These are phyloP conservation scores for Hippasteria phrygiana DNA, from an alignment of 53 echinoderm and acorn worm genomes.

Conservation along the genomic window DNA sequence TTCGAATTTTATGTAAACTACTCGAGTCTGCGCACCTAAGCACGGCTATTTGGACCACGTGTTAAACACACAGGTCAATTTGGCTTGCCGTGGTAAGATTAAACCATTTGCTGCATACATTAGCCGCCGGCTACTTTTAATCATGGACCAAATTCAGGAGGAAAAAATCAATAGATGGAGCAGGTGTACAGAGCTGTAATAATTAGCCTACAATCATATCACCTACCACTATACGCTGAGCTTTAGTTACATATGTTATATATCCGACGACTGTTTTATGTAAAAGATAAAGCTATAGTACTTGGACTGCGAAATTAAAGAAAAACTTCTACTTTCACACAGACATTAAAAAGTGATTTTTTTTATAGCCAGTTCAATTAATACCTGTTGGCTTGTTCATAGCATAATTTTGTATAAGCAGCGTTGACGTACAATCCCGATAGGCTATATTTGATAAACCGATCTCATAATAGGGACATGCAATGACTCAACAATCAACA, in stretches of 20 bases:
- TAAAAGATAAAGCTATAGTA: background rate
- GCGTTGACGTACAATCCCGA: background rate
- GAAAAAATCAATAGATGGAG: constrained; percentile 52
- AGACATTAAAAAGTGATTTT: background rate
- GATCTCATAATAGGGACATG: too few species aligned
- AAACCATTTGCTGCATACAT: background rate
- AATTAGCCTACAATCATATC: constrained; percentile 62
- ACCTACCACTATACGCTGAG: constrained; percentile 12
- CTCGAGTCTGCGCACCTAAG: too few species aligned
- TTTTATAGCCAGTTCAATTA: background rate
- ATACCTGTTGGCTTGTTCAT: background rate
- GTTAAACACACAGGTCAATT: too few species aligned
- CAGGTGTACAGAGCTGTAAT: constrained; percentile 51
- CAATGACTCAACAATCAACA: too few species aligned
- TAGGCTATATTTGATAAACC: too few species aligned
- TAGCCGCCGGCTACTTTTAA: constrained; percentile 31
- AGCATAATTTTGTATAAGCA: background rate
- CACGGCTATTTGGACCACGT: too few species aligned
- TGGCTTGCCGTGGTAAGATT: background rate
- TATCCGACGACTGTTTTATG: constrained; percentile 29
- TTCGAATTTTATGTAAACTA: too few species aligned
- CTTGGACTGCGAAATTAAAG: background rate
- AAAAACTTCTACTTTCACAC: background rate
- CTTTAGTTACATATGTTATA: constrained; percentile 1
- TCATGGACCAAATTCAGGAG: constrained; percentile 6